A percentile compares a stretch with the other conserved stretches of the same genome.
Conservation (phyloP, 2,888 invertebrate genomes). For the Dastarcus helophoroides region DNA sequence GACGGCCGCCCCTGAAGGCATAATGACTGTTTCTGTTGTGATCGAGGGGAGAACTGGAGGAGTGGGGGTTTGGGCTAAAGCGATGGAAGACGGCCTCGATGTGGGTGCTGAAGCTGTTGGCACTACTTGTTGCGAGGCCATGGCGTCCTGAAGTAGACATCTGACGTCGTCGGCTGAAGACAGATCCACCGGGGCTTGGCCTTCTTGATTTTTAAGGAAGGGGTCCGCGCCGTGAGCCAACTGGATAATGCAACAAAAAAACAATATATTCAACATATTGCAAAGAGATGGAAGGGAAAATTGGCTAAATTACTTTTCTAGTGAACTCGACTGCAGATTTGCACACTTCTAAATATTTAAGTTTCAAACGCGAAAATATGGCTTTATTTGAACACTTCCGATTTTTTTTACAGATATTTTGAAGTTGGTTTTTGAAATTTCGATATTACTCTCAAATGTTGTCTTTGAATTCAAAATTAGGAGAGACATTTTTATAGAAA, state of each 20-base stretch:
- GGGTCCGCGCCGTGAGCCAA: conserved; percentile 95
- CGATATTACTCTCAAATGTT: no score
- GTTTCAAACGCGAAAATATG: no score
- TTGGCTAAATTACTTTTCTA: no score
- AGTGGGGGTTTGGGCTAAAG: conserved; percentile 24
- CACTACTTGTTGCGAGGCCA: conserved; percentile 58
- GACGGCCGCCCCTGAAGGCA: conserved; percentile 75
- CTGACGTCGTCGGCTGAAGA: conserved; percentile 92
- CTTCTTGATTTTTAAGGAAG: conserved; percentile 91
- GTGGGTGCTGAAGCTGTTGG: no score
- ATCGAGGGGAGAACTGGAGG: conserved; percentile 33
- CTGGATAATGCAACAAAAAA: no score
- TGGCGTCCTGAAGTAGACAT: conserved; percentile 85
- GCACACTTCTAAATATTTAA: no score
- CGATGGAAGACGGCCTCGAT: conserved; percentile 29
- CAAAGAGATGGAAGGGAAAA: neutral
- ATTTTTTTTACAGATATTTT: no score
- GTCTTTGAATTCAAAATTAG: no score
- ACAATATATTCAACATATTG: neutral
- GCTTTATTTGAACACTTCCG: no score
- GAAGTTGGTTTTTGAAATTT: no score
- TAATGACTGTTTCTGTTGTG: conserved; percentile 62
- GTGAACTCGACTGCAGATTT: no score
- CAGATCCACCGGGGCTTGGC: conserved; percentile 87
- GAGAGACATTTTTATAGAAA: no score